Base-by-base conservation (phyloP, 1,140 invertebrate species). In the Plectus sambesii region DNA sequence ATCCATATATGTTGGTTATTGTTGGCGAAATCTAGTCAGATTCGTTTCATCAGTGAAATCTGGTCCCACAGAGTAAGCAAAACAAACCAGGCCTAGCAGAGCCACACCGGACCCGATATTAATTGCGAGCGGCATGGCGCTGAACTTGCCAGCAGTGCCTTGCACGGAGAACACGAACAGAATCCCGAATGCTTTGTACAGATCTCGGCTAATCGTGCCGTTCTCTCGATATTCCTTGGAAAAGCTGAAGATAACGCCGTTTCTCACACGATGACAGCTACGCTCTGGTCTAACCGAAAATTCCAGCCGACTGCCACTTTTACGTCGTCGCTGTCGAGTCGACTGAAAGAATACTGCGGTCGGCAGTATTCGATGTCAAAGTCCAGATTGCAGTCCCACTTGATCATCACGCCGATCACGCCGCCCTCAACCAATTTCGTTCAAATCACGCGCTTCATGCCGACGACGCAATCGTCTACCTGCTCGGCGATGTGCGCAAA, bases 51-150 rank as follows among this genome's bases (percentile, higher is more conserved):
- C n/a, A n/a, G n/a, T n/a, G n/a, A n/a, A n/a, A n/a, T n/a, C n/a
- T n/a, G n/a, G n/a, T n/a, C n/a, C n/a, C n/a, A n/a, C n/a, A n/a
- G n/a, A n/a, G n/a, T n/a, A n/a, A n/a, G n/a, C n/a, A n/a, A n/a
- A n/a, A n/a, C n/a, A n/a, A n/a, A 33, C 30, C 30, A 56, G 48
- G 20, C 54, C 53, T 38, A 56, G 30, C 5, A 56, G 52, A 26
- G 53, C 54, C 5, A 56, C 24, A 27, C 54, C 54, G 19, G 54
- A 46, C 8, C 54, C 54, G 20, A 56, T 30, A 25, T 56, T 56
- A 51, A 56, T 47, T 33, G 53, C 40, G 23, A 56, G 42, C 35
- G 37, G 27, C 19, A 56, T 30, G 15, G 50, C 35, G 36, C 46
- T 55, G 25, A 56, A 56, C 26, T 51, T 37, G 9, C 55, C 55